Base-by-base conservation (phyloP, 2,113 vertebrate genomes). In the Casuarius casuarius region DNA sequence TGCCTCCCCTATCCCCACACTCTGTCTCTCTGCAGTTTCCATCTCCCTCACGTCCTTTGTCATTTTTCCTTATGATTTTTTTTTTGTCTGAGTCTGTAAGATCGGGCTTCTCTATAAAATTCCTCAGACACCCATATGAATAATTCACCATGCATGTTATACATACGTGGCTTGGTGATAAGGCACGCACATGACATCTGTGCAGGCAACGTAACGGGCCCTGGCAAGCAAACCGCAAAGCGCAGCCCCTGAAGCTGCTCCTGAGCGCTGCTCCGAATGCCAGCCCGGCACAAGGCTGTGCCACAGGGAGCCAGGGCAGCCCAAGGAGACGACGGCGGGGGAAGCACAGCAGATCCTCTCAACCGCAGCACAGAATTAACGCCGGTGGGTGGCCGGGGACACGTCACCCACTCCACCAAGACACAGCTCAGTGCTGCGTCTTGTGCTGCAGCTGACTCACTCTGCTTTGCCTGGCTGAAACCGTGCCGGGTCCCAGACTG, bases 271-370 rank as follows among this genome's bases (percentile, higher is more conserved):
- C 67, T 11, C 63, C 0, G 1, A 4, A 20, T 5, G 46, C 72
- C n/a, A 0, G 0, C 44, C 9, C n/a, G 49, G 84, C 54, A 1
- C 0, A 0, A 28, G 66, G 31, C 65, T 62, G 11, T 1, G 4
- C 40, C 5, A 1, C 38, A 14, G 61, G 17, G 10, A 61, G 26
- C 66, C 3, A 7, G 66, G 56, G 61, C 56, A 66, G 66, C 25
- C 20, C 49, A 19, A 26, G 51, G 62, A 62, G 44, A 9, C 42
- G 52, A 48, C 8, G 59, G 7, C 0, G 3, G 21, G 72, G 1
- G 12, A 85, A 66, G 1, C 35, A 33, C 3, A 38, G 33, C 22
- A 59, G 87, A 85, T 58, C 51, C 51, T 81, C 38, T 38, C 22
- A n/a, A 18, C 19, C 52, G 16, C 15, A 71, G 87, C 70, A 38